Base-by-base conservation (phyloP, 1,140 invertebrate species). In the Radopholus similis region DNA sequence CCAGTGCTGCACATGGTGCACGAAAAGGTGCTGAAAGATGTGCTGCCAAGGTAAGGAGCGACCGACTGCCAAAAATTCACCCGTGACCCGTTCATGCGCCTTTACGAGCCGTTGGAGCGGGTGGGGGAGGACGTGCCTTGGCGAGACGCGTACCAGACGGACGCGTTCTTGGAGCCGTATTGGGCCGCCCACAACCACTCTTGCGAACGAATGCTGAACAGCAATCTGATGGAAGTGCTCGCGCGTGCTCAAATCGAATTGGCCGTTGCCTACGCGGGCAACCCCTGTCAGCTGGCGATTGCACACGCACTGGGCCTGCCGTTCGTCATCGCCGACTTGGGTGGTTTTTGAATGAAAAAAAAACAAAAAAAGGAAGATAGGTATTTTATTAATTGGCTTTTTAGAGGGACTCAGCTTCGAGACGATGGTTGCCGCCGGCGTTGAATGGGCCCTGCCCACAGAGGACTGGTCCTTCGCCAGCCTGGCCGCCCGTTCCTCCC, bases 131-230 rank as follows among this genome's bases (percentile, higher is more conserved):
- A 68, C 53, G 66, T 74, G n/a, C 78, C 78, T 4, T 81, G 78
- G 78, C 9, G 47, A 34, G 44, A 53, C 4, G 56, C 30, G 23
- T 80, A 80, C 57, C 72, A 77, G 56, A 40, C 67, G n/a, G 73
- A 80, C 40, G 76, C 65, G 9, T 71, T 64, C 34, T 37, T 68
- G 26, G 63, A 66, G 34, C 77, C 77, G 1, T 82, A 80, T 70
- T 81, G 78, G 76, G 59, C 34, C 15, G 78, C 77, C 13, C 78
- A 81, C 56, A 82, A 82, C 51, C 60, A 77, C 56, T 81, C 80
- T 18, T 81, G 78, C 55, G 54, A 67, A 38, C 82, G 79, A 74
- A 76, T 80, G 65, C 42, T 81, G 21, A 81, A 82, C 63, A 80
- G 76, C 40, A 81, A 81, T 51, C 68, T 81, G 4, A 81, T 81